Percentiles rank a stretch among this genome's conserved stretches.
Conservation (phyloP, 2,113 vertebrate species). For the Pluvianellus socialis region DNA sequence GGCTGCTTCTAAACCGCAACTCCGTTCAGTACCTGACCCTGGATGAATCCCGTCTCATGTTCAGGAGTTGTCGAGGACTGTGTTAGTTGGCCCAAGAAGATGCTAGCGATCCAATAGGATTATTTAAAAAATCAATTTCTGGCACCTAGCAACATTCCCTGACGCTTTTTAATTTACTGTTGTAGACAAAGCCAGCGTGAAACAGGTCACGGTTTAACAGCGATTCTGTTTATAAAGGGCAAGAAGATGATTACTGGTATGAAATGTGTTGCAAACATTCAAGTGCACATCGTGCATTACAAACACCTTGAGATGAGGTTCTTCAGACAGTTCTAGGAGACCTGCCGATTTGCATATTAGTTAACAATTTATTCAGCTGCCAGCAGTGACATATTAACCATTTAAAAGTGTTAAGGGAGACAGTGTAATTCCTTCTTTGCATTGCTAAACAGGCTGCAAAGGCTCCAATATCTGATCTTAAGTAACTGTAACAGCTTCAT, state of each 20-base stretch:
- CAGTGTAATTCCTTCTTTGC: background rate
- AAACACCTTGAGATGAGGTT: background rate
- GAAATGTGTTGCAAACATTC: background rate
- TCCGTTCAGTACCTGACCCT: background rate
- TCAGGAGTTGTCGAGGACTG: background rate
- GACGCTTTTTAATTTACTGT: background rate
- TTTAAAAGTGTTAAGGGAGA: background rate
- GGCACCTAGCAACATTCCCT: background rate
- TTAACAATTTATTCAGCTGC: background rate
- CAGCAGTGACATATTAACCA: background rate
- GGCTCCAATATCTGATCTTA: accelerated
- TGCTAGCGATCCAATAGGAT: background rate
- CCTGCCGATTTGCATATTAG: background rate
- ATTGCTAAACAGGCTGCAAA: background rate
- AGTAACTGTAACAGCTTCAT: background rate
- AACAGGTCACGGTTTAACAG: background rate
- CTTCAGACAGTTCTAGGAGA: background rate
- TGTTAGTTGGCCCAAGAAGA: background rate
- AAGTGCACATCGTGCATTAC: background rate
- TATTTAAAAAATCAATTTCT: background rate
- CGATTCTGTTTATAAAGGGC: background rate
- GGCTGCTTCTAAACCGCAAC: background rate
- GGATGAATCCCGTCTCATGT: background rate
- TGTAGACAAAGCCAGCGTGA: background rate
- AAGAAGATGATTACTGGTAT: background rate